Evolutionary conservation across 2,113 vertebrate species (phyloP), one percentile per base, ranked within the genome.

Genomic region (Cervus canadensis): DNA sequence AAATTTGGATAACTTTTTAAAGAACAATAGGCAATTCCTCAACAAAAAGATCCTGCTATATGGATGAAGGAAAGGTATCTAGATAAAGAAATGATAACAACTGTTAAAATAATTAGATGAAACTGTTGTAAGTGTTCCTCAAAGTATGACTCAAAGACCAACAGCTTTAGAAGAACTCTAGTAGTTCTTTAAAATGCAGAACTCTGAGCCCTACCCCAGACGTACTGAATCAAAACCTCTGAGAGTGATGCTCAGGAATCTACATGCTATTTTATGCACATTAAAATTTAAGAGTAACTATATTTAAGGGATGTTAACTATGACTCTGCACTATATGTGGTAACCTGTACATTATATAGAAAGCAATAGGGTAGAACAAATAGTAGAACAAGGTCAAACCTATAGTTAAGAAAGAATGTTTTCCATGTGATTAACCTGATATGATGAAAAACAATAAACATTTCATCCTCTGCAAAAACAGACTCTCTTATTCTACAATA

Each of bases 401-500:
- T 54, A n/a, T 21, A 17, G 19, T 43, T 76, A 71, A 85, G n/a
- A 95, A 94, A 59, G 30, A 95, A 97, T 91, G 59, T 67, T 59
- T 62, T 64, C 83, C 56, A 9, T 78, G 28, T 89, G 43, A 71
- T 71, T 48, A 82, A 89, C 54, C 60, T 89, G 19, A 86, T 89
- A 93, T 30, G 23, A 9, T 67, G n/a, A 76, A 95, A 97, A 93
- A 90, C 92, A 97, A n/a, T 5, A 87, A 92, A 86, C 52, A 88
- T 62, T 71, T 30, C 19, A 23, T 64, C 25, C 81, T 95, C 59
- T 81, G n/a, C 30, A 52, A 93, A 93, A 91, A 54, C 40, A 96
- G 54, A 56, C 54, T 84, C n/a, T 19, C 86, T 83, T 94, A 84
- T 71, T 74, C 81, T 84, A 40, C 88, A 92, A 54, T 76, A 33